A percentile compares a stretch with the other conserved stretches of the same genome.
Evolutionary conservation across 2,113 vertebrate genomes (phyloP).

Genomic region (Tachycineta bicolor): DNA sequence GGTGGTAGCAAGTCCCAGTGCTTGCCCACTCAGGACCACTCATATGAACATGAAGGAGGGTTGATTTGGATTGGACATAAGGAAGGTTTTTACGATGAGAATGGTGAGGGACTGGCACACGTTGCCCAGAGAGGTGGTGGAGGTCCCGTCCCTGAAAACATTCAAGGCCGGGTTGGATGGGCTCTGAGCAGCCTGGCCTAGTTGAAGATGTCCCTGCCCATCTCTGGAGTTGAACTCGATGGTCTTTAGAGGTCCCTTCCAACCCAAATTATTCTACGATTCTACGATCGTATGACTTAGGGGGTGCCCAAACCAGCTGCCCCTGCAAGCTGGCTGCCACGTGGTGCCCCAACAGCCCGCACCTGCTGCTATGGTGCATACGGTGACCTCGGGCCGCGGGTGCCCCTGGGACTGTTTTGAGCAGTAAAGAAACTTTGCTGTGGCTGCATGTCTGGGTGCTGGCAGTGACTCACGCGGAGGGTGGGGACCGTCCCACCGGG

Average conservation of each 20-base stretch:
- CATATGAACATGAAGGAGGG: background rate
- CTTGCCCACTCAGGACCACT: background rate
- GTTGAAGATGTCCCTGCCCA: background rate
- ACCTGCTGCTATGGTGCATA: fast-evolving
- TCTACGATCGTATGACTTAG: fast-evolving
- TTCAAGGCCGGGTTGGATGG: background rate
- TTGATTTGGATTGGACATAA: background rate
- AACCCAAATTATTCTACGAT: background rate
- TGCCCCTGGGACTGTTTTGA: background rate
- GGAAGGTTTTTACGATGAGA: background rate
- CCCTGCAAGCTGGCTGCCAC: fast-evolving
- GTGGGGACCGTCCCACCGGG: fast-evolving
- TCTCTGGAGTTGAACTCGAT: background rate
- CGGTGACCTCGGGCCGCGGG: fast-evolving
- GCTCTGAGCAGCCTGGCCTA: background rate
- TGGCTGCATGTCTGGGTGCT: background rate
- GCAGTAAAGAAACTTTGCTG: constrained; percentile 40
- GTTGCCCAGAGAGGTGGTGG: background rate
- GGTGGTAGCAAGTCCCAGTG: background rate
- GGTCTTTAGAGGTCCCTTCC: background rate
- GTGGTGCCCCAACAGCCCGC: fast-evolving
- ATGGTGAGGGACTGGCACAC: background rate
- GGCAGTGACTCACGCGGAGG: background rate
- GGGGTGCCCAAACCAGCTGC: background rate
- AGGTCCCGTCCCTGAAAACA: background rate